Conservation (phyloP, 2,888 invertebrate species). For the Encarsia formosa region DNA sequence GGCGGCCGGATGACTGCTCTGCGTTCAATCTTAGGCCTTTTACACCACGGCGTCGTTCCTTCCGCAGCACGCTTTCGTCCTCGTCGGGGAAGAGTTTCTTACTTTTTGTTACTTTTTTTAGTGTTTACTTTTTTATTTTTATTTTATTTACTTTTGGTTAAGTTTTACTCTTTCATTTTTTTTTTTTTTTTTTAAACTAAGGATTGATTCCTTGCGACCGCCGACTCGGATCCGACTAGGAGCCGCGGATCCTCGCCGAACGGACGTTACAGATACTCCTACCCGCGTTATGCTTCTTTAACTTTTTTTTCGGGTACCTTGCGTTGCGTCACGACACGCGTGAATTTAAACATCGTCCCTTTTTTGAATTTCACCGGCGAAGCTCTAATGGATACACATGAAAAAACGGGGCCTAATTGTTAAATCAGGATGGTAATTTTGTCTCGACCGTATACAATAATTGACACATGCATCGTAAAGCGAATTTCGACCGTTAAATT, state of each 20-base stretch:
- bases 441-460: constrained; percentile 28
- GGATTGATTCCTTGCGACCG: constrained; percentile 42
- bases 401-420: constrained; percentile 42
- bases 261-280: constrained; percentile 50
- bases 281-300: constrained; percentile 52
- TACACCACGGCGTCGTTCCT: neutral
- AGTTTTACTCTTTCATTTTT: no score
- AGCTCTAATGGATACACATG: constrained; percentile 14
- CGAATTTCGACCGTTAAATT: constrained; percentile 9
- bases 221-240: constrained; percentile 39
- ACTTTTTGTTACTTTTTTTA: constrained; percentile 35
- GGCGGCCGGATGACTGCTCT: neutral
- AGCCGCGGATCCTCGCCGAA: constrained; percentile 38
- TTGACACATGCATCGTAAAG: neutral
- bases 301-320: constrained; percentile 44
- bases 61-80: neutral
- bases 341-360: constrained; percentile 6
- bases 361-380: no score
- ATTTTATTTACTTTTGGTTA: constrained; percentile 33
- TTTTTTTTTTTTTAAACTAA: constrained; percentile 43
- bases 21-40: constrained; percentile 21
- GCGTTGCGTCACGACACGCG: constrained; percentile 29
- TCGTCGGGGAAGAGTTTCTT: constrained; percentile 15
- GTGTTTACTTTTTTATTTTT: constrained; percentile 33
- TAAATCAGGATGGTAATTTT: constrained; percentile 51